Conservation (phyloP, 92 coral and sea anemone species). For the Montipora capitata region DNA sequence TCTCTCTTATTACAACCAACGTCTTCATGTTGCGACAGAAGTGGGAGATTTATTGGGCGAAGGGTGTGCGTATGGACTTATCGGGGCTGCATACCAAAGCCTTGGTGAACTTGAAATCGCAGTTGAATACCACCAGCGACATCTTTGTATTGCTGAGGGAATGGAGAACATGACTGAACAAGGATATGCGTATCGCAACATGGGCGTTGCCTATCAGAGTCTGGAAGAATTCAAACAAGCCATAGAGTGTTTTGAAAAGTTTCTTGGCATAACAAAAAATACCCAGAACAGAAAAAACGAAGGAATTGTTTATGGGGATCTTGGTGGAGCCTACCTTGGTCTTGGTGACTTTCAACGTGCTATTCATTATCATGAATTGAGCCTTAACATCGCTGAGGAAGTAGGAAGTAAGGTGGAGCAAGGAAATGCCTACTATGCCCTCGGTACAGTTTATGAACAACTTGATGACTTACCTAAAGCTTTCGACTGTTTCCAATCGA, state of each 20-base stretch:
- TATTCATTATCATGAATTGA: not conserved
- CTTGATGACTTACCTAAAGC: not conserved
- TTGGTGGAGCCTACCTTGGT: not conserved
- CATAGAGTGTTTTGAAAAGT: not conserved
- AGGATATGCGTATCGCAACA: constrained; percentile 5
- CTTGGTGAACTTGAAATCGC: constrained; percentile 23
- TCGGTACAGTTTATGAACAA: not conserved
- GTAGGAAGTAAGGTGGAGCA: not conserved
- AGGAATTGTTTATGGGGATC: not conserved
- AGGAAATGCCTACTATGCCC: not conserved
- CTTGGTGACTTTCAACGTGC: not conserved
- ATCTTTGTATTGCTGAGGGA: not conserved
- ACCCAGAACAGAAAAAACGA: not conserved
- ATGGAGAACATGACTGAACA: not conserved
- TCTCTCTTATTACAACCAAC: not conserved
- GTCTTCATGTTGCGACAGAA: not conserved
- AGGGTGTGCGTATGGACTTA: not conserved
- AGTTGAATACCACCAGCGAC: constrained; percentile 9
- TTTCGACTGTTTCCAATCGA: not conserved
- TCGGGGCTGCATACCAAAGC: not conserved
- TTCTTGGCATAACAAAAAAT: not conserved
- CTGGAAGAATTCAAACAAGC: constrained; percentile 23
- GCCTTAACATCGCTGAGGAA: too few relatives aligned
- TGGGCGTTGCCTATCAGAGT: constrained; percentile 3
- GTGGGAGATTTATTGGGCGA: not conserved